Base-by-base conservation (phyloP, 1,140 invertebrate species). In the Microplitis mediator region DNA sequence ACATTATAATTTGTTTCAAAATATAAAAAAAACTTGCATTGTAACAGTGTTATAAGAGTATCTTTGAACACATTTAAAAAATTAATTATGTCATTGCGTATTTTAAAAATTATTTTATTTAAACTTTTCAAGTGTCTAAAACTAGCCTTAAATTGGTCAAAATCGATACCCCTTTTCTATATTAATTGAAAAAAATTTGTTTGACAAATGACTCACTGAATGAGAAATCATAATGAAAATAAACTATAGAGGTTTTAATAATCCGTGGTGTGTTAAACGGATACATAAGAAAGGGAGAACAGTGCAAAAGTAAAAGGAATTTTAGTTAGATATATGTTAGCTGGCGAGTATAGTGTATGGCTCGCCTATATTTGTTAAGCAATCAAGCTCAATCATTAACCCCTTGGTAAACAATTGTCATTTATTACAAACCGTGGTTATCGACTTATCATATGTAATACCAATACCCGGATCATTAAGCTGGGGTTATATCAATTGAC, bases 341-440 rank as follows among this genome's bases (percentile, higher is more conserved):
- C n/a, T 31, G 54, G 31, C 54, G 54, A 6, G 54, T 45, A 45
- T 11, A 45, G 39, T 16, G 16, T 77, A 73, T 73, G 85, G 70
- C 85, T 83, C 83, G 80, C 86, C 86, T 75, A 86, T 86, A 75
- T 87, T 86, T 87, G 82, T 78, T 79, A 75, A 86, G 81, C 86
- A 87, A 87, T 87, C 85, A 87, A 87, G 82, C 81, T 77, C 78
- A 86, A 86, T 87, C 83, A 87, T 86, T 86, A 86, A 82, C 84
- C 78, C 78, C 69, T 62, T 39, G 76, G 79, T 70, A 79, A 75
- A 36, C 36, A 31, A 32, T 64, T 50, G 16, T 67, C 52, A 34
- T 52, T 73, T 60, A 51, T n/a, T 14, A 14, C 23, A 64, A 64
- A n/a, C 39, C 62, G 62, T 39, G n/a, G 14, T 50, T 50, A 34